Evolutionary conservation across 2,113 vertebrate genomes (phyloP), one percentile per base, ranked within the genome.

Genomic region (Acrocephalus arundinaceus): DNA sequence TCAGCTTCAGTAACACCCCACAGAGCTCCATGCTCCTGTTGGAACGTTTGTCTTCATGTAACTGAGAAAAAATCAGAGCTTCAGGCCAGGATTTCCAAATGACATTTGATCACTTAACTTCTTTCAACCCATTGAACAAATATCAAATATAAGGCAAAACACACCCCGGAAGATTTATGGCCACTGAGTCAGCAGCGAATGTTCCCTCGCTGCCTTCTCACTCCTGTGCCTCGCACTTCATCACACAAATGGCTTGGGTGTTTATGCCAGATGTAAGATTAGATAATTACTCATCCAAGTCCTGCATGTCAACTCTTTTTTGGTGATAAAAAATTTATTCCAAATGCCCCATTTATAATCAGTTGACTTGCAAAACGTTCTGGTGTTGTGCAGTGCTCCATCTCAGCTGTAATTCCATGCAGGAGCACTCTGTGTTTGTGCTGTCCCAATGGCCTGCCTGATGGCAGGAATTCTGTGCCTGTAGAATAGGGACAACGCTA

Each of bases 261-360:
- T 96, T 97, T 96, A 97, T 93, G 95, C 96, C 95, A 96, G 96
- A 96, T 96, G 87, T 86, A 92, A 93, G 94, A 96, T 94, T 93
- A 96, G 94, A 94, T 96, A 96, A 96, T 96, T 95, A 96, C 82
- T 96, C 95, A 96, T 81, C 90, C 51, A 82, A 94, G 93, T 31
- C 93, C 92, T 71, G 92, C 35, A 45, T 93, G 95, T 96, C 95
- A 96, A 91, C 79, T 65, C 90, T 63, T 93, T 93, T 90, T 96
- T 78, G 74, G 92, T 68, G 85, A 88, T 88, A 94, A 65, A 90
- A 95, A 89, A 97, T 91, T 90, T 88, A 93, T 96, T 96, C 90
- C 90, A 86, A 96, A 90, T 35, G 86, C 86, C 82, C 76, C 81
- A 89, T 94, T 95, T 96, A 15, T 85, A 93, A 91, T 65, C 65